phyloP scores from a whole-genome alignment of 2,113 vertebrate genomes.

The Plotosus lineatus region DNA sequence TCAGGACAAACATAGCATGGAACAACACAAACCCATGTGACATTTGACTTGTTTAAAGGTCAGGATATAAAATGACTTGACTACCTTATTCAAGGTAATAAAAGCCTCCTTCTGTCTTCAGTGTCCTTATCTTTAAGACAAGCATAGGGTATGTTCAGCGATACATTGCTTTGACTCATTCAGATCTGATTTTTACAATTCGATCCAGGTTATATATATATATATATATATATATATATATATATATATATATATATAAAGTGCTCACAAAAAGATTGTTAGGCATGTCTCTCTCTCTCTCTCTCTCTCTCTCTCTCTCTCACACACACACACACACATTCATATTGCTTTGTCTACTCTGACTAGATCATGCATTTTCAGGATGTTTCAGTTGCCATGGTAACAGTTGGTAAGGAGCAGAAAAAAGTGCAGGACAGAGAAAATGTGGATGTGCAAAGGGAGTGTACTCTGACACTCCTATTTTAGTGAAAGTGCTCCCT shows the following conservation, averaged over 20 bases:
- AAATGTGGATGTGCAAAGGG: conserved; percentile 20
- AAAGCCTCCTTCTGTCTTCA: neutral
- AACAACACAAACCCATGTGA: neutral
- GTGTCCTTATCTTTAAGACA: neutral
- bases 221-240: too few relatives aligned
- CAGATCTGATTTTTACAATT: neutral
- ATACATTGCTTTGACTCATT: neutral
- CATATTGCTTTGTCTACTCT: conserved; percentile 6
- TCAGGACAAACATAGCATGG: neutral
- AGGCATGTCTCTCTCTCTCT: neutral
- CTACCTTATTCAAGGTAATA: neutral
- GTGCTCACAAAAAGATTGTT: neutral
- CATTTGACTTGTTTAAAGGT: neutral
- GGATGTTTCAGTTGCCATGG: conserved; percentile 54
- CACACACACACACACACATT: neutral
- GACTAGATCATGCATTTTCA: conserved; percentile 22
- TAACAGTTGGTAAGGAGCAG: conserved; percentile 46
- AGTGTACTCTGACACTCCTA: conserved; percentile 32
- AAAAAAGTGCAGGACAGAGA: conserved; percentile 28
- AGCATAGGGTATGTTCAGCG: neutral
- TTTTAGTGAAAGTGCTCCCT: conserved; percentile 45
- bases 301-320: neutral
- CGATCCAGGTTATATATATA: neutral
- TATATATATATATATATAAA: too few relatives aligned
- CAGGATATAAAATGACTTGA: neutral